Evolutionary conservation across 2,888 invertebrate species (phyloP).

Genomic region (Oithona nana): DNA sequence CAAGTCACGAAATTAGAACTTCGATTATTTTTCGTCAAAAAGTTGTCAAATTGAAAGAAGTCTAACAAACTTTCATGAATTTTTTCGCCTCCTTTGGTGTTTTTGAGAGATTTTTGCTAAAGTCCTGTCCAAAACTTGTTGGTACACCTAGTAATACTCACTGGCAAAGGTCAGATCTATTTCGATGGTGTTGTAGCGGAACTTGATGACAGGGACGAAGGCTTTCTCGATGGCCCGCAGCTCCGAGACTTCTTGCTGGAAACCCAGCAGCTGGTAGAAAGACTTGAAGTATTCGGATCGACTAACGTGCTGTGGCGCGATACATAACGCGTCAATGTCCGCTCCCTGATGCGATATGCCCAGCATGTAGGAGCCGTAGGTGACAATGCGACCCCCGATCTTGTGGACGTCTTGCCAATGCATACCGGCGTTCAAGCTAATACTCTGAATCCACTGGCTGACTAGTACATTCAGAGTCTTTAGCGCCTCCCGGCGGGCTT

Average conservation of each 20-base stretch:
- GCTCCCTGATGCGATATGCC: conserved; percentile 15
- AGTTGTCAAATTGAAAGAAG: too few relatives aligned
- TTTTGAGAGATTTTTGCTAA: too few relatives aligned
- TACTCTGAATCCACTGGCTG: conserved; percentile 13
- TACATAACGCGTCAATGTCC: conserved; percentile 13
- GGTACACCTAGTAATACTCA: too few relatives aligned
- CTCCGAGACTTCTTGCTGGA: conserved; percentile 4
- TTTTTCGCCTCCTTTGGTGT: too few relatives aligned
- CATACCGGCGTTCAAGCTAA: neutral
- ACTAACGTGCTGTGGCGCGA: conserved; percentile 8
- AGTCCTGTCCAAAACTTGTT: too few relatives aligned
- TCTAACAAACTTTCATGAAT: too few relatives aligned
- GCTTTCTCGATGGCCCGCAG: conserved; percentile 14
- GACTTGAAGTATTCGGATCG: conserved; percentile 9
- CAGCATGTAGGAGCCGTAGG: conserved; percentile 15
- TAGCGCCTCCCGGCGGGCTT: conserved; percentile 4
- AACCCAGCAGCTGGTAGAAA: neutral
- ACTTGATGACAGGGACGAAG: conserved; percentile 12
- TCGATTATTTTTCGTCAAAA: too few relatives aligned
- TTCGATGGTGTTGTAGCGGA: conserved; percentile 4
- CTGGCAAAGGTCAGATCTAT: conserved; percentile 14
- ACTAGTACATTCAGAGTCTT: conserved; percentile 2
- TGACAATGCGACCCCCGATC: conserved; percentile 4
- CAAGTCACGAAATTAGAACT: too few relatives aligned
- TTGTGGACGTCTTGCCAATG: conserved; percentile 7